These are phyloP conservation scores for Anthopleura sola DNA, from an alignment of 64 coral and sea anemone genomes.

Conservation along the genomic window DNA sequence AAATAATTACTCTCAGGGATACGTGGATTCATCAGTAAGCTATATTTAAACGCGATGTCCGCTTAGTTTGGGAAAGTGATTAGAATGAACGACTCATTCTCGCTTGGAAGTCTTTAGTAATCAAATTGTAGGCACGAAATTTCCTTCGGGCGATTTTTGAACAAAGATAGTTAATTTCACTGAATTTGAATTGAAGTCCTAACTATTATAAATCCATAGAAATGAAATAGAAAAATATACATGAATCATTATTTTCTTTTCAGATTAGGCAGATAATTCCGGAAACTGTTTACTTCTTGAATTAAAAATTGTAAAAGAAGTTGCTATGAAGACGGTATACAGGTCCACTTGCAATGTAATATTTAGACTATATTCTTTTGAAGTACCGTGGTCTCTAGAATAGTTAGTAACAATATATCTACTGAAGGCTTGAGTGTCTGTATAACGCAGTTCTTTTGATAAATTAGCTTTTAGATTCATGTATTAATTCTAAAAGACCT, in stretches of 20 bases:
- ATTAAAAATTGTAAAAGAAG: neutral
- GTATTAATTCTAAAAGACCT: neutral
- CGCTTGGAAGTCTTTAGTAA: neutral
- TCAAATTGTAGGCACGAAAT: neutral
- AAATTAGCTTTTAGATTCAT: neutral
- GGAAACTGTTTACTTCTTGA: neutral
- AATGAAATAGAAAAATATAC: neutral
- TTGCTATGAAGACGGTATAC: neutral
- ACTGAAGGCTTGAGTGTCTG: neutral
- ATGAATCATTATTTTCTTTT: neutral
- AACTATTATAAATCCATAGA: neutral
- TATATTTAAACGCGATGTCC: neutral
- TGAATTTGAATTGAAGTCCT: neutral
- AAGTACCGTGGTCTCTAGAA: neutral
- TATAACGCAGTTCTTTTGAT: neutral
- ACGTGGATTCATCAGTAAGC: neutral
- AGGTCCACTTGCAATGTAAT: neutral
- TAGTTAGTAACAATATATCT: neutral
- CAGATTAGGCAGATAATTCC: neutral
- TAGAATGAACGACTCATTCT: neutral
- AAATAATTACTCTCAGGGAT: neutral
- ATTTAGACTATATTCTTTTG: neutral
- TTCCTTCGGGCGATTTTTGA: neutral
- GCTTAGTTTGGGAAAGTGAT: neutral
- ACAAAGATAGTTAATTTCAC: neutral